Evolutionary conservation across 2,113 vertebrate species (phyloP).

Genomic region (Pongo abelii): DNA sequence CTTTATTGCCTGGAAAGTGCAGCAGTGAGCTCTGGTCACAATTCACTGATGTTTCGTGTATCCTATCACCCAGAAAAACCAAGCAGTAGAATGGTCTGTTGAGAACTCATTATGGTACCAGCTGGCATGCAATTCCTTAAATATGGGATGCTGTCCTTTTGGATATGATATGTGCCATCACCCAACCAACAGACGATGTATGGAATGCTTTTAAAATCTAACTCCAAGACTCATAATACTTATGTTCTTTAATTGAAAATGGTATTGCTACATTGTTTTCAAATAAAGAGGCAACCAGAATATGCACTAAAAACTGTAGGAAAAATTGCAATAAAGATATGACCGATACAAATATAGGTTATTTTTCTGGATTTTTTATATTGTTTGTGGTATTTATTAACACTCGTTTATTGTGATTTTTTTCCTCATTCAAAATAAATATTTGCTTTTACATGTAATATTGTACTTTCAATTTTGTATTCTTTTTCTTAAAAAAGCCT

Average conservation of each 20-base stretch:
- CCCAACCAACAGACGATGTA: not conserved
- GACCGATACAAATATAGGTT: not conserved
- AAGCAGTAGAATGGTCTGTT: not conserved
- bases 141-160: not conserved
- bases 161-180: not conserved
- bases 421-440: not conserved
- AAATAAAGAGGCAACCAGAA: not conserved
- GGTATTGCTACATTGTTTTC: not conserved
- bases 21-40: not conserved
- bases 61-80: not conserved
- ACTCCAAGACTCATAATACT: no score
- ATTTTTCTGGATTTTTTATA: slow-evolving; percentile 5
- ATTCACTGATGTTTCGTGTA: not conserved
- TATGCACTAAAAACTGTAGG: not conserved
- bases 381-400: not conserved
- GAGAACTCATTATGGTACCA: not conserved
- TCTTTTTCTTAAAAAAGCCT: not conserved
- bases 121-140: not conserved
- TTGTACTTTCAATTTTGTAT: not conserved
- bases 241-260: not conserved
- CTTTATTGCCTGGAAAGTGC: not conserved
- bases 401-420: not conserved
- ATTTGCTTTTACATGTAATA: not conserved
- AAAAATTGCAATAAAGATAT: not conserved
- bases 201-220: not conserved